Conservation (phyloP, 2,797 vertebrate genomes). For the Sardinella longiceps region DNA sequence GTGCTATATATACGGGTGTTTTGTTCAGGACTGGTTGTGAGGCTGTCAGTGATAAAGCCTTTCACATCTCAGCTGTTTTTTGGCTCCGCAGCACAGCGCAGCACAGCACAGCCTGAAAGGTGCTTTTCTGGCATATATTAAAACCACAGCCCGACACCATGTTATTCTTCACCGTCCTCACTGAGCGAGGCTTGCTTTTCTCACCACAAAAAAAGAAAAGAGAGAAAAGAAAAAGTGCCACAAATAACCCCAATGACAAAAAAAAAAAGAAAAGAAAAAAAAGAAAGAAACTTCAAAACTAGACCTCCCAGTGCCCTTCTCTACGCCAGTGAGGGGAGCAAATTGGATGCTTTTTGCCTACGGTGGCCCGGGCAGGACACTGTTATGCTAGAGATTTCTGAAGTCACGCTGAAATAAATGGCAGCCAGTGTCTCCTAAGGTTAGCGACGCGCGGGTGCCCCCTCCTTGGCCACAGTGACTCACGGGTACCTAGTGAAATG, state of each 20-base stretch:
- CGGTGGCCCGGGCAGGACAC: background rate
- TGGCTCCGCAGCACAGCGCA: background rate
- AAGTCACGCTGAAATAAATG: background rate
- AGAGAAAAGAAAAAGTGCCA: background rate
- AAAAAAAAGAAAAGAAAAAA: background rate
- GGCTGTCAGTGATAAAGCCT: background rate
- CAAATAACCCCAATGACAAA: background rate
- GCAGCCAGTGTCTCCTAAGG: slow-evolving; percentile 37
- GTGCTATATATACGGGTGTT: background rate
- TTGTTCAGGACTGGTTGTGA: background rate
- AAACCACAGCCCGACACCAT: background rate
- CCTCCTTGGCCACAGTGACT: slow-evolving; percentile 44
- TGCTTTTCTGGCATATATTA: background rate
- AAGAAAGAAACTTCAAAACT: background rate
- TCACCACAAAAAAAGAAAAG: background rate
- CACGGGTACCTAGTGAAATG: slow-evolving; percentile 59
- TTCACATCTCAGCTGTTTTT: background rate
- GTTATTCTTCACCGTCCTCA: background rate
- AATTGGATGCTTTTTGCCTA: slow-evolving; percentile 39
- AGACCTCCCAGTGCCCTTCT: slow-evolving; percentile 38
- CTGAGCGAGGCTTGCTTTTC: background rate
- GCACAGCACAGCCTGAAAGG: background rate
- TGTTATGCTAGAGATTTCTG: background rate
- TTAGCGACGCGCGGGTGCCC: slow-evolving; percentile 38
- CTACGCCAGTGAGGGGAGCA: slow-evolving; percentile 25